phyloP scores from a whole-genome alignment of 2,113 vertebrate species.

The Eclectus roratus region DNA sequence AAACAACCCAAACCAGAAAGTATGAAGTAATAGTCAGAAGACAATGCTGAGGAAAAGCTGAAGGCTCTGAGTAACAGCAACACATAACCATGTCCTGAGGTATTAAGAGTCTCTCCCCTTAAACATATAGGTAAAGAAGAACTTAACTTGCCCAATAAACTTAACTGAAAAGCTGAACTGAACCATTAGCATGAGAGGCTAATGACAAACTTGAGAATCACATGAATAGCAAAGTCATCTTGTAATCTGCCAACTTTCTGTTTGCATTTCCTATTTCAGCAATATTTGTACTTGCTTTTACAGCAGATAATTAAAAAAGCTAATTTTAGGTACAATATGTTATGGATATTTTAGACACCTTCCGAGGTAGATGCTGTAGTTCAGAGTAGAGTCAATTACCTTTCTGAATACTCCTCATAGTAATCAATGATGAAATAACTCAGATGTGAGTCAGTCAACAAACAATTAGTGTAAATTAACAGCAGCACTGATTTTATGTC shows the following conservation, averaged over 20 bases:
- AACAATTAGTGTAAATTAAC: background rate
- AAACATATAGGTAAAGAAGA: background rate
- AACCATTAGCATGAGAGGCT: background rate
- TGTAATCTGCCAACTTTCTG: background rate
- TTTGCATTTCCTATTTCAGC: background rate
- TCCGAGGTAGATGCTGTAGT: background rate
- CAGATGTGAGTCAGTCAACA: background rate
- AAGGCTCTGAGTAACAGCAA: background rate
- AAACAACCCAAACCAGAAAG: background rate
- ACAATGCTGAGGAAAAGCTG: background rate
- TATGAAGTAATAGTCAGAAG: background rate
- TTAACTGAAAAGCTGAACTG: background rate
- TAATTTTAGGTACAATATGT: background rate
- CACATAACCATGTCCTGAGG: background rate
- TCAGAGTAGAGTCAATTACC: background rate
- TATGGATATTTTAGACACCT: background rate
- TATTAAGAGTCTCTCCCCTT: background rate
- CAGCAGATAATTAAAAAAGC: background rate
- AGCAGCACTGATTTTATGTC: background rate
- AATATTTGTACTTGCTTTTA: background rate
- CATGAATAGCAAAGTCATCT: background rate
- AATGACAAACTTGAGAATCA: background rate
- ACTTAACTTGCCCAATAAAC: background rate
- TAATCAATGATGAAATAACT: background rate
- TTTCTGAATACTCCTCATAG: background rate